Evolutionary conservation across 2,888 invertebrate genomes (phyloP), one percentile per base, ranked within the genome.

Genomic region (Argyra leucocephala): DNA sequence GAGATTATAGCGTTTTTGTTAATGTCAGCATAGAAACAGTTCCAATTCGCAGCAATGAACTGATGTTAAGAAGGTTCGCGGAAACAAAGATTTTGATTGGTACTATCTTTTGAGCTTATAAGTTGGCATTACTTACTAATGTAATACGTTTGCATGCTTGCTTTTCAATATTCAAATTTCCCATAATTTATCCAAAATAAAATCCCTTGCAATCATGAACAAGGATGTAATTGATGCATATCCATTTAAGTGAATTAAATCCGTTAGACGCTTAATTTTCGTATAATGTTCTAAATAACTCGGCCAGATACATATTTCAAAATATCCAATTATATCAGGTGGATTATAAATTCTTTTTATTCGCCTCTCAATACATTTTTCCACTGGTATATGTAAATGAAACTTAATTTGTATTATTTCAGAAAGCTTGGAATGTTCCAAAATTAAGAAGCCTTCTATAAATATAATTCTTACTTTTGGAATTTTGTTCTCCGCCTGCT

Each of bases 291-390:
- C n/a, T 48, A 48, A 48, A 48, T 48, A 48, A 48, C 48, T 26
- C 12, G 95, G 95, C 95, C 96, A 96, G n/a, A 90, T 93, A 74
- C 89, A 86, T 70, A 80, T 80, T 61, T 95, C 92, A 81, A 95
- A 95, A 81, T 96, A 96, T 0, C 93, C 92, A 0, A 86, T 22
- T 22, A 58, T 74, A 68, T 96, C 95, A 1, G 95, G 90, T 22
- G 96, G 96, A 64, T 88, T 86, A 76, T 96, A 96, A n/a, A 81
- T 77, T 48, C 91, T 80, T 23, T 72, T 72, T 37, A 76, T 74
- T 67, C 93, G 83, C 23, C 93, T 82, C 36, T 81, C 71, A 70
- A 79, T 80, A 73, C 92, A 91, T 74, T 86, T 85, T 36, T 86
- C 86, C 76, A 84, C 86, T 63, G 84, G 83, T 72, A 92, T 77